Evolutionary conservation across 2,797 vertebrate genomes (phyloP).

Genomic region (Crocodylus rhombifer): DNA sequence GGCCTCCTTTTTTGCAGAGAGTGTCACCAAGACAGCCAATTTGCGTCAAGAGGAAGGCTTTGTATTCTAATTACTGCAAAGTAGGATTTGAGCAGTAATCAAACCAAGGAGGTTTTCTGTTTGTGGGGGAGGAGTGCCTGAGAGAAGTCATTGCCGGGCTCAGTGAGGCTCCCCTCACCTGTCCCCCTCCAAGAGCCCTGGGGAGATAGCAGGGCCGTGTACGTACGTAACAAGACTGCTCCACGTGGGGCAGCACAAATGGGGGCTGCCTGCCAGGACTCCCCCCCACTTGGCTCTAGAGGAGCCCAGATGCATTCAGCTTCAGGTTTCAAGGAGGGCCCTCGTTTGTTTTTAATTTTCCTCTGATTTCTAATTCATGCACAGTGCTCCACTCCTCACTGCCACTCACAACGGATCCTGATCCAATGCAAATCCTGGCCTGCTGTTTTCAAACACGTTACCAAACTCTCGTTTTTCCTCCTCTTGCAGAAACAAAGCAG

Average conservation of each 20-base stretch:
- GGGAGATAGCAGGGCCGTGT: not conserved
- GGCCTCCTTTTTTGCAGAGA: conserved; percentile 5
- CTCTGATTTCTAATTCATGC: not conserved
- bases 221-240: not conserved
- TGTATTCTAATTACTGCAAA: conserved; percentile 48
- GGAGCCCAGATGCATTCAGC: not conserved
- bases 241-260: not conserved
- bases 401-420: not conserved
- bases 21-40: conserved; percentile 5
- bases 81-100: conserved; percentile 26
- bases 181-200: not conserved
- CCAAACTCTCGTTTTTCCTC: not conserved
- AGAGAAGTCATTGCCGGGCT: not conserved
- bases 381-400: not conserved
- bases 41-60: conserved; percentile 15
- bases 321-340: not conserved
- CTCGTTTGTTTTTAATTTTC: not conserved
- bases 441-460: not conserved
- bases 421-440: not conserved
- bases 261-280: not conserved
- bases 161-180: not conserved
- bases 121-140: not conserved
- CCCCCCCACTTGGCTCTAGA: not conserved
- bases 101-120: conserved; percentile 17
- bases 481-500: not conserved